Percentiles rank a stretch among this genome's conserved stretches.
phyloP scores from a whole-genome alignment of 2,113 vertebrate species.

The Chinchilla lanigera region DNA sequence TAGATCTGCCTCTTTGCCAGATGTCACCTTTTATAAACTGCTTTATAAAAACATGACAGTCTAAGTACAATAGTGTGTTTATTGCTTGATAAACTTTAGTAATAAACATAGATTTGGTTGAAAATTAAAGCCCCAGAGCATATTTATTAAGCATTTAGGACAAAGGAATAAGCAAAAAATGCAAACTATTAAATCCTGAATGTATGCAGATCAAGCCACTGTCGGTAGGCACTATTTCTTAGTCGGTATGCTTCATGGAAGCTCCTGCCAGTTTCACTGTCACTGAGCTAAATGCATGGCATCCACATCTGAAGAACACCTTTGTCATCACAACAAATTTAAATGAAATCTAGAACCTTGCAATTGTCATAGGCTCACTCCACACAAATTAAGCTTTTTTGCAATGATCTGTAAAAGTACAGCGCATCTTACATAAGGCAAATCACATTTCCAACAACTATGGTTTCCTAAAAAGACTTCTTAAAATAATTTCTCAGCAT shows the following conservation, averaged over 20 bases:
- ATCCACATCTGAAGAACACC: slow-evolving; percentile 74
- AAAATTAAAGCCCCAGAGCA: slow-evolving; percentile 85
- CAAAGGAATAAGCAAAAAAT: slow-evolving; percentile 77
- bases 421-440: neutral
- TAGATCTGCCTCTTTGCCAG: slow-evolving; percentile 89
- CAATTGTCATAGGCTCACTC: neutral
- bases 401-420: neutral
- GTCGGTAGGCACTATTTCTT: slow-evolving; percentile 56
- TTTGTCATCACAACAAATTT: slow-evolving; percentile 50
- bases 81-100: slow-evolving; percentile 89
- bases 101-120: slow-evolving; percentile 86
- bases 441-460: neutral
- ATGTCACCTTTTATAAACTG: slow-evolving; percentile 92
- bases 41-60: slow-evolving; percentile 88
- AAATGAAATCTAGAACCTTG: slow-evolving; percentile 14
- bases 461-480: slow-evolving; percentile 21
- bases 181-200: slow-evolving; percentile 75
- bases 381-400: neutral
- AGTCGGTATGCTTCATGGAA: slow-evolving; percentile 63
- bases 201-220: slow-evolving; percentile 64
- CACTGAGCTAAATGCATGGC: slow-evolving; percentile 80
- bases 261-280: slow-evolving; percentile 66
- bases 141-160: slow-evolving; percentile 85
- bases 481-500: slow-evolving; percentile 39
- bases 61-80: slow-evolving; percentile 84